Base-by-base conservation (phyloP, 2,797 vertebrate species). In the Pipistrellus pygmaeus region DNA sequence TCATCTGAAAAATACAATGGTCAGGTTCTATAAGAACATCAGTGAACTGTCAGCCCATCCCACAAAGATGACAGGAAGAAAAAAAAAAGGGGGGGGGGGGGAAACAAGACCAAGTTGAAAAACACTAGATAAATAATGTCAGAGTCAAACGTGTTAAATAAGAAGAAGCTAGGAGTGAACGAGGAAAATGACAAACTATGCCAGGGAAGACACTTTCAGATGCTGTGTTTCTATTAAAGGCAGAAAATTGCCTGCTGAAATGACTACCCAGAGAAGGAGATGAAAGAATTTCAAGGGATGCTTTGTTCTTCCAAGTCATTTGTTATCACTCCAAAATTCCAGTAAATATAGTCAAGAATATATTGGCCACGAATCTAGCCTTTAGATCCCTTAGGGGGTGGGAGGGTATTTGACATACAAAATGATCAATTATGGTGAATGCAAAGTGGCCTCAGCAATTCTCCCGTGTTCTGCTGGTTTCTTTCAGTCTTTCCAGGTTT, bases 171-270 rank as follows among this genome's bases (percentile, higher is more conserved):
- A 57, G 35, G 17, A 95, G 53, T 25, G 85, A 97, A 96, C 32
- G 62, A 82, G 41, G 60, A 1, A 92, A 97, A 71, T 48, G 77
- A 96, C 71, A 69, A 94, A 95, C 78, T 21, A 27, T 38, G 21
- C 18, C 76, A 46, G 90, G 8, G 48, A 88, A 92, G 57, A 85
- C 23, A 81, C n/a, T 93, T 91, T 85, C 44, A 51, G 57, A 71
- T 41, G 57, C 53, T 69, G 18, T 57, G 48, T 82, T 97, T 90
- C 86, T 53, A 95, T 95, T 95, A 95, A 96, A 83, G 73, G 41
- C 46, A 96, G 90, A 88, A 96, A 95, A 94, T n/a, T 84, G 60
- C 48, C 46, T 89, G 53, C 66, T 96, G 82, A 97, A 95, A 95
- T 95, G 38, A 87, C 73, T 78, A 51, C 3, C 6, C 13, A 68